A percentile compares a stretch with the other conserved stretches of the same genome.
Evolutionary conservation across 2,888 invertebrate species (phyloP).

Genomic region (Ecliptopera silaceata): DNA sequence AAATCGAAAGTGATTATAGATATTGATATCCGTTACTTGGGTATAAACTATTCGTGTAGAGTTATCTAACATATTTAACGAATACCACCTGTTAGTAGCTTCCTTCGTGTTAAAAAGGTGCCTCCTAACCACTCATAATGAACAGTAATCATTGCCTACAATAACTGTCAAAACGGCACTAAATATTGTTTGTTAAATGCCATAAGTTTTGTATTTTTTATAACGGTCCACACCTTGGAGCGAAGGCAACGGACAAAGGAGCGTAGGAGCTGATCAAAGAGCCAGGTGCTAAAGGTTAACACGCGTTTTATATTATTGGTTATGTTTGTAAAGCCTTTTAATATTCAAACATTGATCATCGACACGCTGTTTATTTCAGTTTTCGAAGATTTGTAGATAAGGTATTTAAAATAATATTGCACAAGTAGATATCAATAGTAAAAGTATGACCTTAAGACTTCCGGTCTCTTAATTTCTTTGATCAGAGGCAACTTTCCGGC

Average conservation of each 20-base stretch:
- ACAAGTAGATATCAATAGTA: too few relatives aligned
- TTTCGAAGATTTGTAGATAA: conserved; percentile 1
- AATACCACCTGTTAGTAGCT: conserved; percentile 64
- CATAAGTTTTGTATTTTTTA: conserved; percentile 73
- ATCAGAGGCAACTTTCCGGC: conserved; percentile 16
- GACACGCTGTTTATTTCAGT: conserved; percentile 9
- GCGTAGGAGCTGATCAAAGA: conserved; percentile 54
- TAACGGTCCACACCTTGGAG: conserved; percentile 74
- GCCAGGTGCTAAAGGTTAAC: conserved; percentile 67
- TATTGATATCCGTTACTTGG: neutral
- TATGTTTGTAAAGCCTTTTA: conserved; percentile 41
- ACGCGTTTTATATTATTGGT: conserved; percentile 48
- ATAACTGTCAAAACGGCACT: conserved; percentile 81
- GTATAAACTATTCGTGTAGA: neutral
- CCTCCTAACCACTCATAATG: conserved; percentile 67
- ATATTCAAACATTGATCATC: conserved; percentile 47
- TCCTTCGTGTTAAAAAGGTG: conserved; percentile 59
- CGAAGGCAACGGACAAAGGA: conserved; percentile 53
- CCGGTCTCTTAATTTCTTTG: conserved; percentile 8
- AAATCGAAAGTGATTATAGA: too few relatives aligned
- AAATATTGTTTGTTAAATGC: conserved; percentile 82
- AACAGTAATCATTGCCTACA: conserved; percentile 76
- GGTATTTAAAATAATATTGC: neutral
- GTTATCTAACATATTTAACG: conserved; percentile 27
- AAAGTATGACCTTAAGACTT: conserved; percentile 3